Conservation (phyloP, 1,140 invertebrate species). For the Drosophila setifemur region DNA sequence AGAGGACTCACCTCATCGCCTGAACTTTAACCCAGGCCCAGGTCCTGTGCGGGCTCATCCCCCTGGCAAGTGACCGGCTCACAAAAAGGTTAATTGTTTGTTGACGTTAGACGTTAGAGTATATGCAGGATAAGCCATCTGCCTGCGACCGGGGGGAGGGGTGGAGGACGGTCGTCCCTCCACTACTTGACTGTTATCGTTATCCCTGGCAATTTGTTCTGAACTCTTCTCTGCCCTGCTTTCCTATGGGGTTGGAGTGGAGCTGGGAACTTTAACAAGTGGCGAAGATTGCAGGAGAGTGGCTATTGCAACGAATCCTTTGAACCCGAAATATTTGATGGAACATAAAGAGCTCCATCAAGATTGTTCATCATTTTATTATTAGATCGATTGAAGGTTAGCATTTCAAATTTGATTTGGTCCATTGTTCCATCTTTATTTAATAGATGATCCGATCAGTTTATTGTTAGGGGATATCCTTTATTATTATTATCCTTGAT, state of each 20-base stretch:
- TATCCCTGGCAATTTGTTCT: conserved; percentile 64
- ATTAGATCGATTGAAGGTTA: too few relatives aligned
- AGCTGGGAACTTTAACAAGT: conserved; percentile 41
- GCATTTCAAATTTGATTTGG: too few relatives aligned
- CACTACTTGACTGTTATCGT: conserved; percentile 64
- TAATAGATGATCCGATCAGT: too few relatives aligned
- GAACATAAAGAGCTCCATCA: not conserved
- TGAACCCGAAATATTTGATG: not conserved
- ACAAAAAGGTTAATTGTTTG: conserved; percentile 67
- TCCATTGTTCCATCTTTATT: too few relatives aligned
- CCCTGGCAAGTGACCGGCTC: conserved; percentile 4
- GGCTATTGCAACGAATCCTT: conserved; percentile 23
- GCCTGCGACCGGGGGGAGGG: too few relatives aligned
- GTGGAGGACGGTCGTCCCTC: too few relatives aligned
- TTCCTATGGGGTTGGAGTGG: conserved; percentile 1
- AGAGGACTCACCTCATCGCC: conserved; percentile 16
- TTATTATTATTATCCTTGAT: too few relatives aligned
- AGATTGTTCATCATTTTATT: not conserved
- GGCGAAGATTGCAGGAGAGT: conserved; percentile 19
- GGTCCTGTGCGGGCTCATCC: conserved; percentile 27
- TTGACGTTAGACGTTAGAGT: conserved; percentile 38
- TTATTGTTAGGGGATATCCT: too few relatives aligned
- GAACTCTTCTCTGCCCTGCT: not conserved
- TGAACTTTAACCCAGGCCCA: not conserved
- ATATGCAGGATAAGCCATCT: conserved; percentile 57